A percentile compares a stretch with the other conserved stretches of the same genome.
These are phyloP conservation scores for Geopemphigus sp. DNA, from an alignment of 1,140 invertebrate species.

Conservation along the genomic window DNA sequence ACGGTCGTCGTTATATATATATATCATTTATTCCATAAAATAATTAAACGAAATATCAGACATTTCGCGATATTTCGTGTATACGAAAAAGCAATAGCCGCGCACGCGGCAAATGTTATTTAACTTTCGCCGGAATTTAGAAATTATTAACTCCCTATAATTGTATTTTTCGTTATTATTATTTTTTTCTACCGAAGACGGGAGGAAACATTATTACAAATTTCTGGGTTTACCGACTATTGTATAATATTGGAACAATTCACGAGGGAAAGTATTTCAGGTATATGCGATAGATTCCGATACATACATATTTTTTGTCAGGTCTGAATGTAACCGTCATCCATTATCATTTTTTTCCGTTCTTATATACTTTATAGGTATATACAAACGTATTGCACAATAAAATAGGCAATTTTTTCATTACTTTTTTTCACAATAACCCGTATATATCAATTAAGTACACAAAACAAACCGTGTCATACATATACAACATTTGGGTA, in stretches of 20 bases:
- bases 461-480: background rate
- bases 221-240: constrained; percentile 26
- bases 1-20: too few relatives aligned
- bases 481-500: background rate
- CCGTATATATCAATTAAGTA: background rate
- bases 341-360: constrained; percentile 11
- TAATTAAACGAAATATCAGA: background rate
- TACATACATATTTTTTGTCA: constrained; percentile 31
- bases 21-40: too few relatives aligned
- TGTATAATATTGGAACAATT: constrained; percentile 47
- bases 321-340: constrained; percentile 25
- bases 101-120: background rate
- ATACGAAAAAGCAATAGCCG: background rate
- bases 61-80: background rate
- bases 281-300: background rate
- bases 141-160: constrained; percentile 13
- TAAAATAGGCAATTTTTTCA: constrained; percentile 7
- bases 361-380: background rate
- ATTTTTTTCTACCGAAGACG: background rate
- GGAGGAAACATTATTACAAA: constrained; percentile 42
- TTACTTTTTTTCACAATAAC: background rate
- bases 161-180: background rate
- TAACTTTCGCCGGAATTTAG: constrained; percentile 43
- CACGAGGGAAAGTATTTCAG: constrained; percentile 38
- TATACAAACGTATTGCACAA: constrained; percentile 24